Percentiles rank a stretch among this genome's conserved stretches.
Evolutionary conservation across 2,113 vertebrate species (phyloP).

Genomic region (Corythornis cristatus): DNA sequence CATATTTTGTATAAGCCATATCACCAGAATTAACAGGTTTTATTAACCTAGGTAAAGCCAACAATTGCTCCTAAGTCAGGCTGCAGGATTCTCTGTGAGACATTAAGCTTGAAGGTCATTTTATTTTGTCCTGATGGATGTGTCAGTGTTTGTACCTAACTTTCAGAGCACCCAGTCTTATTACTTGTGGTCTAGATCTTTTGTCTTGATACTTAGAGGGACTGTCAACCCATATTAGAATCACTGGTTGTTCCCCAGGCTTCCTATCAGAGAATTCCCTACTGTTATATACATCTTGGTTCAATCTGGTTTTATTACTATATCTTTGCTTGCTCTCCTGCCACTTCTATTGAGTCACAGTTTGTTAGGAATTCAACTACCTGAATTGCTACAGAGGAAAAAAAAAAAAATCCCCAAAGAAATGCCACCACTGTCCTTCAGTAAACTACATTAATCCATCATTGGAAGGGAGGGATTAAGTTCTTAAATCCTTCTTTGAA

Average conservation of each 20-base stretch:
- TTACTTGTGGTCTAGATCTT: background rate
- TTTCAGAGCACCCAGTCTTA: background rate
- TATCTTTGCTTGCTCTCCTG: background rate
- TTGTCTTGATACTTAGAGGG: background rate
- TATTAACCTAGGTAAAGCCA: background rate
- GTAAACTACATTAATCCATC: background rate
- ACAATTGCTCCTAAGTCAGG: background rate
- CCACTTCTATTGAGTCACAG: background rate
- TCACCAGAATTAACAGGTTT: background rate
- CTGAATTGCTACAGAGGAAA: background rate
- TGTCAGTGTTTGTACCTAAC: background rate
- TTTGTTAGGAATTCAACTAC: background rate
- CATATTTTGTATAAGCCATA: background rate
- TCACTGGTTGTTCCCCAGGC: background rate
- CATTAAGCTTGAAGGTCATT: background rate
- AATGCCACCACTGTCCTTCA: background rate
- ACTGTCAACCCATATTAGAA: background rate
- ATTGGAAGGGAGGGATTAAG: background rate
- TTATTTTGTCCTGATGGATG: background rate
- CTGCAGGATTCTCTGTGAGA: background rate
- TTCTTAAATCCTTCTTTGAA: background rate
- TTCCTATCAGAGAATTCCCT: background rate
- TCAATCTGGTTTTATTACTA: background rate
- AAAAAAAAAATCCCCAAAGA: background rate
- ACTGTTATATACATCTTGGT: background rate